Percentiles rank a stretch among this genome's conserved stretches.
Conservation (phyloP, 2,113 vertebrate species). For the Procavia capensis region DNA sequence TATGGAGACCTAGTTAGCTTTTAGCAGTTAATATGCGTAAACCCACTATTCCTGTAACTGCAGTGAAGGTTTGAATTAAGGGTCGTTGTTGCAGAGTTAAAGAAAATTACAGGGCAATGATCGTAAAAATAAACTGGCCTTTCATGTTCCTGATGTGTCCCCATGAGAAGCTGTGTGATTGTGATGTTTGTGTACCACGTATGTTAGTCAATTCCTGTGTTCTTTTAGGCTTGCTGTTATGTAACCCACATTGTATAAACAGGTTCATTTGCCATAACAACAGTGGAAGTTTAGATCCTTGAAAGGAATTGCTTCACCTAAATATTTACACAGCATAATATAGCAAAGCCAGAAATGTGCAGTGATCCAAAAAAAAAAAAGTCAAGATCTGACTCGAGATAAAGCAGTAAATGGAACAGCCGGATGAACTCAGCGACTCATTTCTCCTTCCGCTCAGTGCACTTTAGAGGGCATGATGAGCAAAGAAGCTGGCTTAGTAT, state of each 20-base stretch:
- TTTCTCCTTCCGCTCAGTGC: neutral
- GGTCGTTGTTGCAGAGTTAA: constrained; percentile 60
- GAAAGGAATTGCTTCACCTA: constrained; percentile 78
- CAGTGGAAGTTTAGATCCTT: constrained; percentile 74
- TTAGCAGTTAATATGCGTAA: neutral
- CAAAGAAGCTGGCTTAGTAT: neutral
- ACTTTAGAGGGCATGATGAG: neutral
- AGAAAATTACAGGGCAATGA: constrained; percentile 70
- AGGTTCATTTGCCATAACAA: constrained; percentile 76
- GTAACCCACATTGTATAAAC: constrained; percentile 74
- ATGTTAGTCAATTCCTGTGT: constrained; percentile 73
- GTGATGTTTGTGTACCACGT: constrained; percentile 72
- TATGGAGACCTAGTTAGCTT: constrained; percentile 13
- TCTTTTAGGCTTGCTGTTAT: constrained; percentile 70
- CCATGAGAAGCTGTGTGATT: constrained; percentile 67
- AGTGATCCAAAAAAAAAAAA: constrained; percentile 57
- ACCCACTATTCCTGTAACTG: constrained; percentile 30
- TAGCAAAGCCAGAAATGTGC: constrained; percentile 72
- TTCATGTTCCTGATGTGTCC: constrained; percentile 65
- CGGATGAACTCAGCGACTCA: neutral
- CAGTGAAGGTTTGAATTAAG: constrained; percentile 72
- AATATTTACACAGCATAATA: constrained; percentile 79
- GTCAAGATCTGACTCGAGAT: constrained; percentile 69
- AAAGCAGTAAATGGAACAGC: constrained; percentile 58
- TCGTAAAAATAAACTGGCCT: constrained; percentile 75